phyloP scores from a whole-genome alignment of 2,113 vertebrate genomes.

The Vidua macroura region DNA sequence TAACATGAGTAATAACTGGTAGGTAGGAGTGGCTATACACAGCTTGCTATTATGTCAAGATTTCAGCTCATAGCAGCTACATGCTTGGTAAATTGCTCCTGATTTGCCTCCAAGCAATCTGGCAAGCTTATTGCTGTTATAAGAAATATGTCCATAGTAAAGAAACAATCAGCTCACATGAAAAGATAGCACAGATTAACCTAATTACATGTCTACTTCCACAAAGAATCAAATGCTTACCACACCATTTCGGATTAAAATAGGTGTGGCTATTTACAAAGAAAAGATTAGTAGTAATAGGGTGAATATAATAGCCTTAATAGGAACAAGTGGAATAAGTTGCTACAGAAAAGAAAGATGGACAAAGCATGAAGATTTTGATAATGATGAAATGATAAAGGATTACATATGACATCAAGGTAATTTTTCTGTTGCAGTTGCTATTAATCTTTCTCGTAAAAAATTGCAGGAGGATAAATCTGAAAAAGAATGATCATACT shows the following conservation, averaged over 20 bases:
- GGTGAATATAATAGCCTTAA: constrained; percentile 91
- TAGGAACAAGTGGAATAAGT: constrained; percentile 87
- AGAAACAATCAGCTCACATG: constrained; percentile 88
- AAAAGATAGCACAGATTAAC: constrained; percentile 89
- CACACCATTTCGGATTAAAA: constrained; percentile 79
- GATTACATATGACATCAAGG: constrained; percentile 80
- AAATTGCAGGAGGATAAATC: not conserved
- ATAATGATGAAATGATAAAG: constrained; percentile 82
- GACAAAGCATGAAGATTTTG: constrained; percentile 83
- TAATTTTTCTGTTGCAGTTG: constrained; percentile 55
- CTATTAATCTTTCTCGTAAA: constrained; percentile 55
- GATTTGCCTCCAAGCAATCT: constrained; percentile 81
- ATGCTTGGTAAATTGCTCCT: constrained; percentile 72
- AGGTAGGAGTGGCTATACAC: constrained; percentile 67
- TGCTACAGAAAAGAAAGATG: constrained; percentile 84
- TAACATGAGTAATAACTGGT: constrained; percentile 74
- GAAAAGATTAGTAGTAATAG: constrained; percentile 89
- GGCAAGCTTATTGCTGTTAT: constrained; percentile 78
- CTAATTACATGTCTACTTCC: constrained; percentile 87
- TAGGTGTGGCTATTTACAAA: constrained; percentile 95
- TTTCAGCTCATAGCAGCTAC: constrained; percentile 72
- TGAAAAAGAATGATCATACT: not conserved
- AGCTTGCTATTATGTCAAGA: constrained; percentile 58
- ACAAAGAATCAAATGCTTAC: constrained; percentile 92
- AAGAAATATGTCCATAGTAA: constrained; percentile 86